Base-by-base conservation (phyloP, 2,113 vertebrate species). In the Erinaceus europaeus region DNA sequence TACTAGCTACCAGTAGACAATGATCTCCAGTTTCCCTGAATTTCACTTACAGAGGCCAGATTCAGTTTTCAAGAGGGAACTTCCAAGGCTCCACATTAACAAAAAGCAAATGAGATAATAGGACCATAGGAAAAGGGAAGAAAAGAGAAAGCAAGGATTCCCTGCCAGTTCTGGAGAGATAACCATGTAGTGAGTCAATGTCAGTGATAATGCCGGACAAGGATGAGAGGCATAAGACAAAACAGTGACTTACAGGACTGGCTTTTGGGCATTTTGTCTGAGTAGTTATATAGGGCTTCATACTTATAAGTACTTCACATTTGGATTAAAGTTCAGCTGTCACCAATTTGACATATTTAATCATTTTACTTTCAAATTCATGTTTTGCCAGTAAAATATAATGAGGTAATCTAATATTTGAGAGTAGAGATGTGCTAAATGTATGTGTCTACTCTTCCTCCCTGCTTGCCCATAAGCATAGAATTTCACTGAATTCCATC, bases 311-410 rank as follows among this genome's bases (percentile, higher is more conserved):
- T 21, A 5, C 2, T 32, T 13, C 23, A 32, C 4, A 29, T 21
- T 34, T 32, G 23, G 18, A 10, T 75, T 34, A 42, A 17, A 20
- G 21, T 29, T 81, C 17, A 67, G 5, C 34, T 72, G 14, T 72
- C 44, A n/a, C 25, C 15, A 68, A 52, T 27, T 67, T 57, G 14
- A 87, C 76, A 73, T 44, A 62, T 64, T 77, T 57, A 38, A 64
- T 68, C 44, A 72, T 77, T 84, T 84, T 82, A 64, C 79, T 83
- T 81, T 82, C 52, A 17, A 91, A 36, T 7, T 48, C 46, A 3
- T 53, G 17, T 64, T 79, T 84, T 75, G 36, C 48, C 50, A 11
- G n/a, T 72, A 29, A 77, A 92, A 44, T 68, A 68, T 52, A 61
- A 46, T 42, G 57, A 87, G 29, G 85, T 8, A 34, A n/a, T 0